Percentiles rank a stretch among this genome's conserved stretches.
Evolutionary conservation across 30 jellyfish, hydroid and myxozoan genomes (phyloP).

Genomic region (Chironex yamaguchii): DNA sequence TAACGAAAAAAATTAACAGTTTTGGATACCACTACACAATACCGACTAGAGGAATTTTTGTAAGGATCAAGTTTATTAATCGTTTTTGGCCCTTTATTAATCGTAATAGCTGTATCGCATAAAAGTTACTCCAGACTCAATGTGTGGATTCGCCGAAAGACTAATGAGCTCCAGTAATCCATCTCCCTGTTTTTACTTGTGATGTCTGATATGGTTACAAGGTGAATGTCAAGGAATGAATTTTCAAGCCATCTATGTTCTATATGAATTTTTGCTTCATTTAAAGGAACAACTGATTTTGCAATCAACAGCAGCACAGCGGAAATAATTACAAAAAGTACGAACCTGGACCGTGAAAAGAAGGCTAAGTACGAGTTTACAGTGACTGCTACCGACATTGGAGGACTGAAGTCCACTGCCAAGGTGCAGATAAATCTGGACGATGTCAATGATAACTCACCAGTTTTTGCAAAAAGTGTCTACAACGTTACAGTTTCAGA

Average conservation of each 20-base stretch:
- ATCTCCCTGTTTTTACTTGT: too few relatives aligned
- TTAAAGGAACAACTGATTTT: conserved; percentile 19
- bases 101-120: too few relatives aligned
- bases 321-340: conserved; percentile 8
- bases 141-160: too few relatives aligned
- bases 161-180: too few relatives aligned
- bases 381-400: conserved; percentile 40
- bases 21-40: too few relatives aligned
- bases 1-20: too few relatives aligned
- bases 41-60: too few relatives aligned
- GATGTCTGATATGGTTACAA: too few relatives aligned
- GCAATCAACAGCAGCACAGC: conserved; percentile 11
- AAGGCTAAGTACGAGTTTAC: conserved; percentile 16
- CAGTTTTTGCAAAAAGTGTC: conserved; percentile 50
- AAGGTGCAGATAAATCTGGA: conserved; percentile 53
- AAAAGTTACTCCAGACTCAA: too few relatives aligned
- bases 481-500: conserved; percentile 63
- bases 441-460: conserved; percentile 91
- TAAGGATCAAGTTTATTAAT: too few relatives aligned
- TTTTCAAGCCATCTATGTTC: background rate
- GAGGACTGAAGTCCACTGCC: conserved; percentile 53
- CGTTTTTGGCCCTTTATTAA: too few relatives aligned
- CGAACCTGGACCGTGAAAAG: conserved; percentile 58
- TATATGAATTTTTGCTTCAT: conserved; percentile 21
- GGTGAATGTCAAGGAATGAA: too few relatives aligned